These are phyloP conservation scores for Microtus californicus DNA, from an alignment of 2,797 vertebrate species.

Conservation along the genomic window DNA sequence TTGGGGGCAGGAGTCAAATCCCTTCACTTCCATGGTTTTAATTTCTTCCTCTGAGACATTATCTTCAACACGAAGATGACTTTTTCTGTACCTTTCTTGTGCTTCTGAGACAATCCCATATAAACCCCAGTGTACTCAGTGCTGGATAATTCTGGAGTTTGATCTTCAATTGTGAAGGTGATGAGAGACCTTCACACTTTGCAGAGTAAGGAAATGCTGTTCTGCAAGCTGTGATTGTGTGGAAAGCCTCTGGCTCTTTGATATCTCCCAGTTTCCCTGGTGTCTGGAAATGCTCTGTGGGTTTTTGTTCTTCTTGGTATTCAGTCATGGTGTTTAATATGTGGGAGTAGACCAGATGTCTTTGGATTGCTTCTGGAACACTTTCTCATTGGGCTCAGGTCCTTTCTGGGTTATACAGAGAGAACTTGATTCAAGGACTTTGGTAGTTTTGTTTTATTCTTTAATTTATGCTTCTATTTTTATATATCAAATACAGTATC, in stretches of 20 bases:
- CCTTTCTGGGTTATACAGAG: not conserved
- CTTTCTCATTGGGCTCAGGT: not conserved
- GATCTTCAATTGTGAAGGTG: not conserved
- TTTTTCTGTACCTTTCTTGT: not conserved
- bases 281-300: not conserved
- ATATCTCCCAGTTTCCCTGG: constrained; percentile 3
- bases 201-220: not conserved
- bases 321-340: not conserved
- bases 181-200: not conserved
- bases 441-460: not conserved
- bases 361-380: not conserved
- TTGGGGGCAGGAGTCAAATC: not conserved
- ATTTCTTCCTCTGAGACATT: not conserved
- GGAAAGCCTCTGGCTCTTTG: not conserved
- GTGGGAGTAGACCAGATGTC: not conserved
- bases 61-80: not conserved
- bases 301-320: constrained; percentile 49
- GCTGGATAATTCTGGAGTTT: not conserved
- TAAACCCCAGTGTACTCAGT: not conserved
- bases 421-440: not conserved
- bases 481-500: not conserved
- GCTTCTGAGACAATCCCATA: not conserved
- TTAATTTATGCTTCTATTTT: not conserved
- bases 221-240: not conserved
- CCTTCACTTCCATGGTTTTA: not conserved